phyloP scores from a whole-genome alignment of 64 coral and sea anemone genomes.

The Actinia tenebrosa region DNA sequence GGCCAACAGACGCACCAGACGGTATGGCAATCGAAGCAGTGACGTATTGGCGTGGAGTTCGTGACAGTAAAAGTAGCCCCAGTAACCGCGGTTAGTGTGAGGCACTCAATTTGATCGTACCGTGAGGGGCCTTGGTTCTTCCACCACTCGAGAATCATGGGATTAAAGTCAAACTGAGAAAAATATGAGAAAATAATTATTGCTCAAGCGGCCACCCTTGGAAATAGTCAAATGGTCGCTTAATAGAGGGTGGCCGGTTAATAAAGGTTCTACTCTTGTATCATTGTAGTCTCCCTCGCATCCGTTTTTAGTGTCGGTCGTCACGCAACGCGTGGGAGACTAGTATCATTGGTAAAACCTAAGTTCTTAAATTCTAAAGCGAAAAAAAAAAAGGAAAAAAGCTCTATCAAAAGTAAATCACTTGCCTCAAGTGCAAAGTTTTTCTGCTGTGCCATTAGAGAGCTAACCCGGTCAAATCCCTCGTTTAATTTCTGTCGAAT shows the following conservation, averaged over 20 bases:
- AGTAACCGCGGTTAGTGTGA: constrained; percentile 56
- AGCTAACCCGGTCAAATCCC: constrained; percentile 44
- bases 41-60: constrained; percentile 57
- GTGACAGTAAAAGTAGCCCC: constrained; percentile 72
- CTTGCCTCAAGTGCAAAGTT: constrained; percentile 68
- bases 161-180: constrained; percentile 69
- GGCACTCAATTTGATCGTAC: constrained; percentile 65
- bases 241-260: too few species aligned
- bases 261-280: too few species aligned
- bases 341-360: too few species aligned
- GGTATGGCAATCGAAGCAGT: constrained; percentile 79
- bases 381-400: background rate
- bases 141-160: constrained; percentile 74
- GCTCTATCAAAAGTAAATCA: background rate
- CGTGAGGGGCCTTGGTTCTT: constrained; percentile 59
- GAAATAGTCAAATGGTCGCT: too few species aligned
- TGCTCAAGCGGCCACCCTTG: too few species aligned
- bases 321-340: too few species aligned
- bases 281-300: too few species aligned
- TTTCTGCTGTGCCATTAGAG: constrained; percentile 33
- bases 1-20: constrained; percentile 79
- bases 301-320: too few species aligned
- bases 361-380: too few species aligned
- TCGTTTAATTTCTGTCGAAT: constrained; percentile 46
- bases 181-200: background rate